Conservation (phyloP, 2,797 vertebrate species). For the Pseudomugil gertrudae region DNA sequence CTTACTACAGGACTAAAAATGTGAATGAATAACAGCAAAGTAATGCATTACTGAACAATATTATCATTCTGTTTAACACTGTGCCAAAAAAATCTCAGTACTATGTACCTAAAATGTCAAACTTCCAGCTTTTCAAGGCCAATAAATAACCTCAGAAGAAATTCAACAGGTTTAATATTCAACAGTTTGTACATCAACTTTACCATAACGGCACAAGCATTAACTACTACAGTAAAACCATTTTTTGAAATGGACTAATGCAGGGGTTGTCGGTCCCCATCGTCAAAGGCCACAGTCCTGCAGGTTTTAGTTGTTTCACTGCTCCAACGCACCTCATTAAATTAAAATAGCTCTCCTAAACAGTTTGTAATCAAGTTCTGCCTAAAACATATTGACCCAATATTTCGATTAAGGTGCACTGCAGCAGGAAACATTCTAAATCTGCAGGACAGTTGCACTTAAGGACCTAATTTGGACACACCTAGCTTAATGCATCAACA, state of each 20-base stretch:
- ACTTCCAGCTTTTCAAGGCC: constrained; percentile 16
- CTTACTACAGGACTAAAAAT: constrained; percentile 18
- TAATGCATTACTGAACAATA: constrained; percentile 37
- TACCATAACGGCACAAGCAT: neutral
- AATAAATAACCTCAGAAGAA: neutral
- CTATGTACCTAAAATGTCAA: constrained; percentile 22
- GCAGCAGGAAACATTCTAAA: neutral
- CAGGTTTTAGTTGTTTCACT: no score
- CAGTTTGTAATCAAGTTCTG: neutral
- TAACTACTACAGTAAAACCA: constrained; percentile 1
- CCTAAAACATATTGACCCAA: neutral
- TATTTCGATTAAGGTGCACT: neutral
- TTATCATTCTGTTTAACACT: constrained; percentile 26
- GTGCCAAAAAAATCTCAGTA: constrained; percentile 1
- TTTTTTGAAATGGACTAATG: neutral
- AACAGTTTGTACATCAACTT: neutral
- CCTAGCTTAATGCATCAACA: neutral
- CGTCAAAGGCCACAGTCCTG: no score
- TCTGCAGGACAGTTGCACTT: neutral
- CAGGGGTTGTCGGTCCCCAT: neutral
- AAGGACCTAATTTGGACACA: neutral
- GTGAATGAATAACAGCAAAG: constrained; percentile 34
- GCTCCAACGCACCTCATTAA: no score
- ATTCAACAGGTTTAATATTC: constrained; percentile 7
- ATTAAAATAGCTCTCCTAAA: no score